Conservation (phyloP, 2,888 invertebrate species). For the Phaedon cochleariae region DNA sequence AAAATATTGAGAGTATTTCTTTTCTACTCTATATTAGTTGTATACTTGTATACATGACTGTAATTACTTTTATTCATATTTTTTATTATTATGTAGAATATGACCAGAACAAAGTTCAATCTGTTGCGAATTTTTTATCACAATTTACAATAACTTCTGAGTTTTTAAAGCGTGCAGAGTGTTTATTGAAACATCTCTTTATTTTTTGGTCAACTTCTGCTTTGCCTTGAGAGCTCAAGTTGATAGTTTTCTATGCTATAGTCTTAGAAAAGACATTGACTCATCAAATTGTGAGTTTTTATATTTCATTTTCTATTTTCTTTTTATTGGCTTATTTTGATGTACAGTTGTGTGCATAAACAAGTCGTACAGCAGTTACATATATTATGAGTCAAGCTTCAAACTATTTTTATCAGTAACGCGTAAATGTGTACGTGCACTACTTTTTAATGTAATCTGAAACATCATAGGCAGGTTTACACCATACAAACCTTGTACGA, state of each 20-base stretch:
- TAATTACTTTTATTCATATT: constrained; percentile 33
- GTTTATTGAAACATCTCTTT: constrained; percentile 26
- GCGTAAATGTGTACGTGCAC: too few species aligned
- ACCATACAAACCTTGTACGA: too few species aligned
- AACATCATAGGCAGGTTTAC: too few species aligned
- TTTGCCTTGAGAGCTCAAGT: background rate
- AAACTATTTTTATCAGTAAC: too few species aligned
- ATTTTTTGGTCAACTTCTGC: constrained; percentile 10
- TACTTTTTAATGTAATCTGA: too few species aligned
- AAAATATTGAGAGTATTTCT: background rate
- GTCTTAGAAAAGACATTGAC: constrained; percentile 1
- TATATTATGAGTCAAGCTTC: too few species aligned
- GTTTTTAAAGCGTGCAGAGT: constrained; percentile 29
- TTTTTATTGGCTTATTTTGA: background rate
- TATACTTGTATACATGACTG: constrained; percentile 35
- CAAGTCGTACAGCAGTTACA: too few species aligned
- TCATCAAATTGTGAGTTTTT: background rate
- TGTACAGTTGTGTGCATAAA: too few species aligned
- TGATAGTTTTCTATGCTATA: background rate
- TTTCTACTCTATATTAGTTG: constrained; percentile 19
- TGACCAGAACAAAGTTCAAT: constrained; percentile 34
- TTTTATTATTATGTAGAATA: constrained; percentile 25
- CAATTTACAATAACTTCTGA: constrained; percentile 18
- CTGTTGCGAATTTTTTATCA: constrained; percentile 21
- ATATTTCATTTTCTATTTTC: constrained; percentile 1